These are phyloP conservation scores for Mus minutoides DNA, from an alignment of 2,797 vertebrate species.

Conservation along the genomic window DNA sequence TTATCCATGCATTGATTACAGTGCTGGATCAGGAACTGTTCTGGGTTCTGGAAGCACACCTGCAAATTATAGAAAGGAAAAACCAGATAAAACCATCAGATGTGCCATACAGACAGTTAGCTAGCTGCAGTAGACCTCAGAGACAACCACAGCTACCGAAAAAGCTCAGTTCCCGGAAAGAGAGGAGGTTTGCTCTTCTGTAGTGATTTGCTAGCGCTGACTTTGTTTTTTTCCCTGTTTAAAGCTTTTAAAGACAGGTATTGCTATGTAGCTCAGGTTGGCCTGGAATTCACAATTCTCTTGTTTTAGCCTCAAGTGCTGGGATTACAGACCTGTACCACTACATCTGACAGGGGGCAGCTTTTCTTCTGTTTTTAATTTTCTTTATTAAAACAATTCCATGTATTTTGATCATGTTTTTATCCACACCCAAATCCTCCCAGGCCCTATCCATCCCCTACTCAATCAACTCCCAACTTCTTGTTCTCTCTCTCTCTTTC, in stretches of 20 bases:
- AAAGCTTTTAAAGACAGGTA: neutral
- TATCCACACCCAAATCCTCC: neutral
- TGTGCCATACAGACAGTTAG: neutral
- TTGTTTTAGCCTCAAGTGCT: neutral
- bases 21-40: neutral
- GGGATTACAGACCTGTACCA: neutral
- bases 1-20: slow-evolving; percentile 39
- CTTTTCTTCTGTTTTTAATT: neutral
- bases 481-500: neutral
- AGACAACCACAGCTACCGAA: neutral
- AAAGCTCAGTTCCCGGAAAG: neutral
- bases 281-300: neutral
- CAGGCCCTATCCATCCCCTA: neutral
- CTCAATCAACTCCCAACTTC: neutral
- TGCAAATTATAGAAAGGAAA: slow-evolving; percentile 12
- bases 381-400: neutral
- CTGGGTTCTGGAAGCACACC: neutral
- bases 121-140: neutral
- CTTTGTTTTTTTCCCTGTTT: neutral
- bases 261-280: neutral
- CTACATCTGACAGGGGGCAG: neutral
- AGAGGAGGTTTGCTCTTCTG: slow-evolving; percentile 22
- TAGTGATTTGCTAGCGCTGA: neutral
- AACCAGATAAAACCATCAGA: neutral
- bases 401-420: neutral